Percentiles rank a stretch among this genome's conserved stretches.
Evolutionary conservation across 2,888 invertebrate genomes (phyloP).

Genomic region (Microchrysa polita): DNA sequence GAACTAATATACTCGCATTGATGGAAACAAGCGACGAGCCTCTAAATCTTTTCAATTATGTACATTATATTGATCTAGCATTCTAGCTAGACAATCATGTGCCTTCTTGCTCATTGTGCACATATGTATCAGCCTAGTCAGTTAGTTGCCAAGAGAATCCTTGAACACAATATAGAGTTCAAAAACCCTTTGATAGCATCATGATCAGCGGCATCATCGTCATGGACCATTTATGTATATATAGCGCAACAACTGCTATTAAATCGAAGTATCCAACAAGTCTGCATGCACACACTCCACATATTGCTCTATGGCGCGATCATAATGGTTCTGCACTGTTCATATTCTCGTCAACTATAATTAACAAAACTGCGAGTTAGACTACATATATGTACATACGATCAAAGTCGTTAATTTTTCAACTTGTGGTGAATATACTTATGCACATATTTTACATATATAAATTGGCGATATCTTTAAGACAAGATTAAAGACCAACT

Average conservation of each 20-base stretch:
- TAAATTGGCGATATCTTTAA: background rate
- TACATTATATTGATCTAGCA: slow-evolving; percentile 17
- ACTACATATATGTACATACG: slow-evolving; percentile 2
- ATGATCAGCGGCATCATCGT: background rate
- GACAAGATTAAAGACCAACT: background rate
- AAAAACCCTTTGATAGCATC: slow-evolving; percentile 35
- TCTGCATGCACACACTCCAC: background rate
- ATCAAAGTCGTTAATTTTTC: background rate
- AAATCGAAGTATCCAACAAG: background rate
- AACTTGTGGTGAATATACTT: background rate
- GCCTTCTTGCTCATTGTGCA: no score
- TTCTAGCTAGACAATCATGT: slow-evolving; percentile 11
- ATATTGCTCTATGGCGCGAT: background rate
- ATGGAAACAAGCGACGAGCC: slow-evolving; percentile 29
- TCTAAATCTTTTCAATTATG: slow-evolving; percentile 42
- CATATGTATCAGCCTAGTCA: background rate
- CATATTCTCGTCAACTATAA: slow-evolving; percentile 19
- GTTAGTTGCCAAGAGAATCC: slow-evolving; percentile 36
- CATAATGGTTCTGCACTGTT: slow-evolving; percentile 2
- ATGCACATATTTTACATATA: background rate
- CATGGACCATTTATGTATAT: background rate
- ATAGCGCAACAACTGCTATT: background rate
- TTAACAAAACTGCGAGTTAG: slow-evolving; percentile 27
- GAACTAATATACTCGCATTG: slow-evolving; percentile 5
- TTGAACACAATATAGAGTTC: slow-evolving; percentile 43